Percentiles rank a stretch among this genome's conserved stretches.
phyloP scores from a whole-genome alignment of 2,888 invertebrate species.

The Clanis bilineata region DNA sequence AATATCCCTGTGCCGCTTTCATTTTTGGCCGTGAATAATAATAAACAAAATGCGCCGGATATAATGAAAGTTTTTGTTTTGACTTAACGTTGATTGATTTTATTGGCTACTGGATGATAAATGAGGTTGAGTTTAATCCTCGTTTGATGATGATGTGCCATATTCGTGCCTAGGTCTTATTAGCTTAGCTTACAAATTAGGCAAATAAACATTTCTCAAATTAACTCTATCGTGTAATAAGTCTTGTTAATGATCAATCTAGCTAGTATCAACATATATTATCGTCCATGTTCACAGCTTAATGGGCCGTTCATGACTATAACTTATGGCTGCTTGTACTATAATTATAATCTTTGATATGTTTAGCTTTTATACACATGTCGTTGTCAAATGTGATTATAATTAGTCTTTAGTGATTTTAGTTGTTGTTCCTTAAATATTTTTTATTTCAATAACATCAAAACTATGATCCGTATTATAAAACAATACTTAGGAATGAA shows the following conservation, averaged over 20 bases:
- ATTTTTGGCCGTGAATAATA: slow-evolving; percentile 63
- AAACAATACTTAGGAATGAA: background rate
- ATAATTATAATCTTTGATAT: background rate
- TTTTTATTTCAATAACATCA: too few relatives aligned
- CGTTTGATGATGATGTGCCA: slow-evolving; percentile 24
- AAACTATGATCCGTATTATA: too few relatives aligned
- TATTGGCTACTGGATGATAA: slow-evolving; percentile 54
- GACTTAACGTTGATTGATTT: slow-evolving; percentile 61
- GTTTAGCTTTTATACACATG: background rate
- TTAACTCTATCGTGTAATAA: slow-evolving; percentile 6
- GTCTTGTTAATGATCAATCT: slow-evolving; percentile 13
- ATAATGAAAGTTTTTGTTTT: slow-evolving; percentile 61
- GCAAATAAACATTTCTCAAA: background rate
- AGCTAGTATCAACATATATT: slow-evolving; percentile 16
- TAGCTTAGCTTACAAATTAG: slow-evolving; percentile 13
- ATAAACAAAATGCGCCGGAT: slow-evolving; percentile 67
- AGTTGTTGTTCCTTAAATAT: background rate
- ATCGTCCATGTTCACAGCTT: background rate
- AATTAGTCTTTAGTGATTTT: background rate
- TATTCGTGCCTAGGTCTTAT: slow-evolving; percentile 14
- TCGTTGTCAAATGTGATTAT: background rate
- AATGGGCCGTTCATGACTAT: slow-evolving; percentile 10
- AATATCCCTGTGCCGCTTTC: slow-evolving; percentile 69
- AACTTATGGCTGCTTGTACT: background rate
- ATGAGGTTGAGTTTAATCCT: slow-evolving; percentile 33